phyloP scores from a whole-genome alignment of 2,888 invertebrate genomes.

The Tanypteryx hageni region DNA sequence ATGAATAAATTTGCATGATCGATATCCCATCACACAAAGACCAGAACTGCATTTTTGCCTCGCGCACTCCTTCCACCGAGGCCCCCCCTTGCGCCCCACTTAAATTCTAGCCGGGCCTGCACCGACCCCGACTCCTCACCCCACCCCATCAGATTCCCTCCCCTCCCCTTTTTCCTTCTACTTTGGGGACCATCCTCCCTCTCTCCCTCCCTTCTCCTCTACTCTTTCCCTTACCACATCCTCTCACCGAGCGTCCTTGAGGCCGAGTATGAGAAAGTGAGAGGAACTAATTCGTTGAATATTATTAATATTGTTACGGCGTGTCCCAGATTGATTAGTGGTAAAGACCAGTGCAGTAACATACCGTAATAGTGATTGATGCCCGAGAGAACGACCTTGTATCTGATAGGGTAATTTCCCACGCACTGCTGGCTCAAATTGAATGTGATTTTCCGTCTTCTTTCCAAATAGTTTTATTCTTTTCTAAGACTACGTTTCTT shows the following conservation, averaged over 20 bases:
- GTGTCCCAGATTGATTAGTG: background rate
- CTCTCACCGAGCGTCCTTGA: background rate
- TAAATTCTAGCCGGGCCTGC: background rate
- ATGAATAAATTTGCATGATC: conserved; percentile 64
- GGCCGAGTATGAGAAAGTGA: background rate
- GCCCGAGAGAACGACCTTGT: background rate
- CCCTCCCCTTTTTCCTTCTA: background rate
- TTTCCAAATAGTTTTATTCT: no score
- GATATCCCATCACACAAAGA: conserved; percentile 25
- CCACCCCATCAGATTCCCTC: background rate
- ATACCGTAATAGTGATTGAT: background rate
- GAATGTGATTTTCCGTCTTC: no score
- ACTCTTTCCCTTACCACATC: background rate
- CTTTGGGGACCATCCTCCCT: background rate
- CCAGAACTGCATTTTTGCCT: background rate
- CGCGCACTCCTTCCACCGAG: background rate
- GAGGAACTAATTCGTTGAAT: background rate
- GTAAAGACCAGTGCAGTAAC: background rate
- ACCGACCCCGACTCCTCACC: background rate
- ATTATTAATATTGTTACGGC: background rate
- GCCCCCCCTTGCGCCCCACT: background rate
- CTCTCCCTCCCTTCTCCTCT: background rate
- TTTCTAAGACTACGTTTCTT: no score
- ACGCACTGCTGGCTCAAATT: no score
- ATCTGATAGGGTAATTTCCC: no score